Base-by-base conservation (phyloP, 2,797 vertebrate genomes). In the Parambassis ranga region DNA sequence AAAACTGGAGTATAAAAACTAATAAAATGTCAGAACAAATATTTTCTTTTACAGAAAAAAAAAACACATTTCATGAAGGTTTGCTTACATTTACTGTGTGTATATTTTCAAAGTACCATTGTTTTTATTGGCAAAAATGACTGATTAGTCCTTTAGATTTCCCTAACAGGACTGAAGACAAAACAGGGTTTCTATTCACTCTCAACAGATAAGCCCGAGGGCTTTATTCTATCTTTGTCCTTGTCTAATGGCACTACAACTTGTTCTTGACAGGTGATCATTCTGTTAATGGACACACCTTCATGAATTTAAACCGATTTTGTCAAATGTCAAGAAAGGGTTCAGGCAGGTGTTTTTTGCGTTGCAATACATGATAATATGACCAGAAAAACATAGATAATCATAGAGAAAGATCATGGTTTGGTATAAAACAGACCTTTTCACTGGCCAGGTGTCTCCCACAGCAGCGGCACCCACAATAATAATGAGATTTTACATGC, bases 231-330 rank as follows among this genome's bases (percentile, higher is more conserved):
- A 23, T 53, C 30, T 31, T 35, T 62, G 64, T 49, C 57, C 44
- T 33, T 48, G 23, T 39, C 53, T 57, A 32, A 60, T 52, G 14
- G 23, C 16, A 20, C 13, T 10, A 7, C 18, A 75, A 41, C 53
- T 32, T 52, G 16, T 16, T 51, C 13, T 11, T 65, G 59, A 67
- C 37, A 74, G 22, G 41, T 31, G 48, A 65, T 58, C 10, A 36
- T 59, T 56, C 35, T 1, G 10, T 41, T 64, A 65, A 71, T 51
- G 30, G 31, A 64, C 44, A 42, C 37, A 18, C 4, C n/a, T 19
- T 37, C 30, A 20, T 27, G 41, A 63, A 66, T 62, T 65, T 36
- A 32, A 66, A 44, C 33, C 55, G 50, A 56, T 28, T 58, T 37
- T 42, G 10, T 38, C 35, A 27, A 58, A 62, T 35, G 44, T 16